These are phyloP conservation scores for Formica exsecta DNA, from an alignment of 1,140 invertebrate genomes.

Conservation along the genomic window DNA sequence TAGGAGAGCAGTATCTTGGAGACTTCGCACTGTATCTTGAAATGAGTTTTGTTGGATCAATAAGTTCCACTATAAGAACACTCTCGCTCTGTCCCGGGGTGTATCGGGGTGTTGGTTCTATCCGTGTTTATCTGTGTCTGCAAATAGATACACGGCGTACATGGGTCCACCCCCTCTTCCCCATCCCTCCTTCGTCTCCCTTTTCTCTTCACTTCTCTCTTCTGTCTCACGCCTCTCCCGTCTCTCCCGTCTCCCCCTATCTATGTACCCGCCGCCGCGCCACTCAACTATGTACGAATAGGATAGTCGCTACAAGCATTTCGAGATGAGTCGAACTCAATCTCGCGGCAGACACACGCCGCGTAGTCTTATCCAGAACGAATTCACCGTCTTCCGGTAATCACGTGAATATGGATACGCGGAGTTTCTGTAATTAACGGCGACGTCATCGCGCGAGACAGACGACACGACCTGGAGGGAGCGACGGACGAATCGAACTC, in stretches of 20 bases:
- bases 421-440: slow-evolving; percentile 76
- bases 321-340: slow-evolving; percentile 83
- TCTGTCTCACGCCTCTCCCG: slow-evolving; percentile 51
- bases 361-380: slow-evolving; percentile 70
- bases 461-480: slow-evolving; percentile 1
- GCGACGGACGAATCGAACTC: slow-evolving; percentile 24
- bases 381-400: slow-evolving; percentile 71
- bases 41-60: slow-evolving; percentile 88
- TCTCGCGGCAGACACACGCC: slow-evolving; percentile 74
- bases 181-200: slow-evolving; percentile 56
- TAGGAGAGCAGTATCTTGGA: slow-evolving; percentile 87
- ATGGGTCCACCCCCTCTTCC: slow-evolving; percentile 75
- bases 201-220: slow-evolving; percentile 65
- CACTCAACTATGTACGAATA: slow-evolving; percentile 80
- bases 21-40: slow-evolving; percentile 88
- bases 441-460: slow-evolving; percentile 29
- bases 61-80: slow-evolving; percentile 88
- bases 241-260: slow-evolving; percentile 44
- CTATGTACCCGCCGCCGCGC: slow-evolving; percentile 77
- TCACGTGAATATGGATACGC: slow-evolving; percentile 76
- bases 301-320: slow-evolving; percentile 79
- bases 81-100: slow-evolving; percentile 81
- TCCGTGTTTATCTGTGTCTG: slow-evolving; percentile 84
- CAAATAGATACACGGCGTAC: slow-evolving; percentile 83
- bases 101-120: slow-evolving; percentile 79